phyloP scores from a whole-genome alignment of 2,797 vertebrate species.

The Coilia nasus region DNA sequence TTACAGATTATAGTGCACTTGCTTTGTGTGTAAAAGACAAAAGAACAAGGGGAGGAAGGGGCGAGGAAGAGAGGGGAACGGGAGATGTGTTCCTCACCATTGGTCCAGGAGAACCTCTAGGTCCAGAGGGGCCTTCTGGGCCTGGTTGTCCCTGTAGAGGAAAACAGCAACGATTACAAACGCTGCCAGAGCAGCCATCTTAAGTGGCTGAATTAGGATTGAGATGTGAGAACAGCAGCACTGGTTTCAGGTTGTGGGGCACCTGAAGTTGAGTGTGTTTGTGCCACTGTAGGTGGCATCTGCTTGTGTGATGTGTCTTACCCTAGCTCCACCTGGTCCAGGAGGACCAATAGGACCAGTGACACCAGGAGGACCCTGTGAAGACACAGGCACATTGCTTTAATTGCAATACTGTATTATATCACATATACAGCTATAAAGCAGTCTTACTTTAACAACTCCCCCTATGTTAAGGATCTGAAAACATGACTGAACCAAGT shows the following conservation, averaged over 20 bases:
- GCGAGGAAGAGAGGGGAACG: neutral
- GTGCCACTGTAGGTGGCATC: neutral
- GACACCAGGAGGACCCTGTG: slow-evolving; percentile 86
- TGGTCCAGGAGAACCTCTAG: slow-evolving; percentile 91
- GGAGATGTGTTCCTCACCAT: slow-evolving; percentile 76
- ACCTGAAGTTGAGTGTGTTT: neutral
- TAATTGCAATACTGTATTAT: neutral
- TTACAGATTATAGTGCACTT: slow-evolving; percentile 52
- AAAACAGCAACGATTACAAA: slow-evolving; percentile 60
- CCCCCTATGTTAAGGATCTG: neutral
- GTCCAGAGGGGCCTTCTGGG: slow-evolving; percentile 94
- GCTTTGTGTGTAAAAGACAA: neutral
- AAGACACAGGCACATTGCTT: slow-evolving; percentile 56
- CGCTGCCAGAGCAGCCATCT: neutral
- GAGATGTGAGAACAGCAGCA: neutral
- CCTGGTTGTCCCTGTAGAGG: slow-evolving; percentile 89
- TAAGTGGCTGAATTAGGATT: neutral
- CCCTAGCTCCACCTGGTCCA: slow-evolving; percentile 89
- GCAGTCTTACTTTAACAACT: neutral
- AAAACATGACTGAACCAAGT: neutral
- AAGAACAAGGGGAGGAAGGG: neutral
- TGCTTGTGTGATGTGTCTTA: slow-evolving; percentile 66
- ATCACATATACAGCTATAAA: neutral
- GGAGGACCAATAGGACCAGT: slow-evolving; percentile 87
- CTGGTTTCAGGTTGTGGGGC: neutral